A percentile compares a stretch with the other conserved stretches of the same genome.
These are phyloP conservation scores for Aphrophora alni DNA, from an alignment of 2,888 invertebrate genomes.

Conservation along the genomic window DNA sequence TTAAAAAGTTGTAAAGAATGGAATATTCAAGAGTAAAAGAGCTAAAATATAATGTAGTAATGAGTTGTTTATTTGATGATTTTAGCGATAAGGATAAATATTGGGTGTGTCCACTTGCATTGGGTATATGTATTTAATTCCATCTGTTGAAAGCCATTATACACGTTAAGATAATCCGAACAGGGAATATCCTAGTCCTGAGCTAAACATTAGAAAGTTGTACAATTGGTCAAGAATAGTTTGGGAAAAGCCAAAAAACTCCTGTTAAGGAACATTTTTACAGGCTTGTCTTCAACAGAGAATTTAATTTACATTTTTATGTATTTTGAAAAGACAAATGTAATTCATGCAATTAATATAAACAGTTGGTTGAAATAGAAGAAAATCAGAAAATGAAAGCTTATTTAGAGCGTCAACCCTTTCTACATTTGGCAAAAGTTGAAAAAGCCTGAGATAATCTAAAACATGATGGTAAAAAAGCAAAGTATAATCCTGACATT, in stretches of 20 bases:
- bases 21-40: too few relatives aligned
- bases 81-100: too few relatives aligned
- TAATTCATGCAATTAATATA: neutral
- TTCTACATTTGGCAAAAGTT: neutral
- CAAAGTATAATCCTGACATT: neutral
- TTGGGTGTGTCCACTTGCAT: too few relatives aligned
- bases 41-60: too few relatives aligned
- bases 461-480: neutral
- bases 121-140: too few relatives aligned
- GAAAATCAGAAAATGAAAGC: neutral
- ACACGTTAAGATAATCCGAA: slow-evolving; percentile 16
- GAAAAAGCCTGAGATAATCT: slow-evolving; percentile 12
- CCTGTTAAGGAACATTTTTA: slow-evolving; percentile 19
- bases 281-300: slow-evolving; percentile 1
- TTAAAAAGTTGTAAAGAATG: too few relatives aligned
- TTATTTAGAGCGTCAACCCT: neutral
- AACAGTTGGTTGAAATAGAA: neutral
- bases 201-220: slow-evolving; percentile 22
- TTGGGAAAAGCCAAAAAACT: neutral
- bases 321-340: slow-evolving; percentile 25
- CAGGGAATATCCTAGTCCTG: neutral
- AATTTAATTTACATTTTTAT: slow-evolving; percentile 30
- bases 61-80: too few relatives aligned
- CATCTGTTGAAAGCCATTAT: neutral
- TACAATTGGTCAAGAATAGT: slow-evolving; percentile 13